These are phyloP conservation scores for Esox niger DNA, from an alignment of 2,113 vertebrate genomes.

Conservation along the genomic window DNA sequence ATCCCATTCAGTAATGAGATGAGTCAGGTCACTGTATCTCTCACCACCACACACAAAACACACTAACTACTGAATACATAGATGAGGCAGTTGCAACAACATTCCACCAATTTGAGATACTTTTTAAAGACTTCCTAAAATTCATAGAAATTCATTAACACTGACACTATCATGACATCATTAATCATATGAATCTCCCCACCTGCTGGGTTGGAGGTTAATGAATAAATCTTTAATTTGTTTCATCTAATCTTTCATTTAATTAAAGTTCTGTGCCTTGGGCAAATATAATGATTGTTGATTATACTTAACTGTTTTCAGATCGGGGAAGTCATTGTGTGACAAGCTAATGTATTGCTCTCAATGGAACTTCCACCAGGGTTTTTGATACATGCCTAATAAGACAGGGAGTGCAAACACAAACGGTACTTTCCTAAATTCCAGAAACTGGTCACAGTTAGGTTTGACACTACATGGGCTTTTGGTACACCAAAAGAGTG, in stretches of 20 bases:
- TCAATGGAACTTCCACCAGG: neutral
- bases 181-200: conserved; percentile 21
- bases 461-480: neutral
- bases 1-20: neutral
- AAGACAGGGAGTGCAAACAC: neutral
- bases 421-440: neutral
- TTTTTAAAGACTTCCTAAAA: conserved; percentile 16
- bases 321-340: neutral
- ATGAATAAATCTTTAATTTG: conserved; percentile 26
- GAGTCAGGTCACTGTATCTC: neutral
- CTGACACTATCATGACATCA: conserved; percentile 4
- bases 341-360: neutral
- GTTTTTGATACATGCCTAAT: neutral
- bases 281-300: conserved; percentile 12
- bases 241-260: conserved; percentile 30
- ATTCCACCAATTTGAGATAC: conserved; percentile 5
- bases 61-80: conserved; percentile 5
- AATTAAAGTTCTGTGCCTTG: conserved; percentile 16
- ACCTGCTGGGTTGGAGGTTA: conserved; percentile 9
- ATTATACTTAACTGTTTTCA: conserved; percentile 11
- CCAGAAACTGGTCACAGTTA: neutral
- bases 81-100: neutral
- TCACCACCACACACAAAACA: neutral
- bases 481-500: neutral
- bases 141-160: conserved; percentile 7